Evolutionary conservation across 2,113 vertebrate genomes (phyloP).

Genomic region (Glareola pratincola): DNA sequence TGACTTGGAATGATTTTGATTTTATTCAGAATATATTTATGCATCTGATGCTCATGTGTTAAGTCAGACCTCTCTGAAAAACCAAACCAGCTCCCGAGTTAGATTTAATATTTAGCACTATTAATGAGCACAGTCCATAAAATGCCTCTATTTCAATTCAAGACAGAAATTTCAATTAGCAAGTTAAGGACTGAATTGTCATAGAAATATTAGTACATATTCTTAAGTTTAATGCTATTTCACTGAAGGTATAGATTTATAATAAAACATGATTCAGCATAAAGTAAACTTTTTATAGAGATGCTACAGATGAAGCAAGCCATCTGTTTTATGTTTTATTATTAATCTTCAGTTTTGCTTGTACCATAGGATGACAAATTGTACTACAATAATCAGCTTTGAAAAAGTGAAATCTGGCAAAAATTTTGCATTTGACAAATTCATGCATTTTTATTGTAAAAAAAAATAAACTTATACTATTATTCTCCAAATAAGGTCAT

Average conservation of each 20-base stretch:
- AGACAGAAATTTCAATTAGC: slow-evolving; percentile 6
- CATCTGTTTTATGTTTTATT: not conserved
- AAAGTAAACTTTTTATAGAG: not conserved
- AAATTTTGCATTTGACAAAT: not conserved
- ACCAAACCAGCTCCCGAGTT: not conserved
- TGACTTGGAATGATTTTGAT: not conserved
- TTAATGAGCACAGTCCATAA: not conserved
- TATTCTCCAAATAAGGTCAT: not conserved
- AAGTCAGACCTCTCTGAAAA: not conserved
- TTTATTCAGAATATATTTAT: not conserved
- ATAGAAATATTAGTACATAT: not conserved
- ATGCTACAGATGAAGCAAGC: not conserved
- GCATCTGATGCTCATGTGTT: not conserved
- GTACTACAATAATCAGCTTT: not conserved
- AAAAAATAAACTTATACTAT: not conserved
- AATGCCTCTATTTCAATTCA: slow-evolving; percentile 22
- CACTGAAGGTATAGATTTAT: not conserved
- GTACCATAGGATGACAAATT: not conserved
- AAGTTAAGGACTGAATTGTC: not conserved
- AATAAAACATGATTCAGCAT: slow-evolving; percentile 12
- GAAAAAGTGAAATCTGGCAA: not conserved
- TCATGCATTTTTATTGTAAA: not conserved
- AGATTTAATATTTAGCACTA: not conserved
- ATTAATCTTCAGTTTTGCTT: not conserved
- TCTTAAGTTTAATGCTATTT: not conserved